Base-by-base conservation (phyloP, 92 coral and sea anemone genomes). In the Virgularia gustaviana region DNA sequence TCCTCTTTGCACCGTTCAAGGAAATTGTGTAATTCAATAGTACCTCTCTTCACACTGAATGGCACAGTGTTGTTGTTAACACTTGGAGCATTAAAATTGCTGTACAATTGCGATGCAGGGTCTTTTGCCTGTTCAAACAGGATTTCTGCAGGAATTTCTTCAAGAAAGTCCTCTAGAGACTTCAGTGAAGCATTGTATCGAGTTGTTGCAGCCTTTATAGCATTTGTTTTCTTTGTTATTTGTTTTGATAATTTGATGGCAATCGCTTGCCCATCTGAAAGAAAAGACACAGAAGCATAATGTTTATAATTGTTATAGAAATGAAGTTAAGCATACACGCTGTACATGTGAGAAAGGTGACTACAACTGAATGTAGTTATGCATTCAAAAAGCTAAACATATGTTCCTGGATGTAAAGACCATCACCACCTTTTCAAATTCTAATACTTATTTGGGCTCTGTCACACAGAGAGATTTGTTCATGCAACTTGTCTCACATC, bases 231-330 rank as follows among this genome's bases (percentile, higher is more conserved):
- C 42, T 25, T 39, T 19, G 16, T 60, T 1, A 60, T 60, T 34
- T 60, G 66, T 25, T 60, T 60, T 0, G 66, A 60, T 9, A 60
- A 19, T 34, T 60, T 60, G 38, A 34, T 60, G 25, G 35, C 62
- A 0, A 55, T 27, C 31, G 66, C 66, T 34, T 60, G 66, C 43
- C 66, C 66, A 60, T 60, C 66, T 60, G 16, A 0, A 15, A 10
- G 15, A 23, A 30, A 60, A 4, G 35, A 30, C 19, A 43, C 13
- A 30, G 35, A 19, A 25, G 2, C 12, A 11, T 53, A 18, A 53
- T 10, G 6, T 53, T 16, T 16, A 53, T 53, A 39, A 15, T 39
- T 39, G 15, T n/a, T n/a, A n/a, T n/a, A n/a, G n/a, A n/a, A n/a
- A n/a, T n/a, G n/a, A n/a, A n/a, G n/a, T n/a, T n/a, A n/a, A n/a